Base-by-base conservation (phyloP, 64 coral and sea anemone genomes). In the Pocillopora verrucosa region DNA sequence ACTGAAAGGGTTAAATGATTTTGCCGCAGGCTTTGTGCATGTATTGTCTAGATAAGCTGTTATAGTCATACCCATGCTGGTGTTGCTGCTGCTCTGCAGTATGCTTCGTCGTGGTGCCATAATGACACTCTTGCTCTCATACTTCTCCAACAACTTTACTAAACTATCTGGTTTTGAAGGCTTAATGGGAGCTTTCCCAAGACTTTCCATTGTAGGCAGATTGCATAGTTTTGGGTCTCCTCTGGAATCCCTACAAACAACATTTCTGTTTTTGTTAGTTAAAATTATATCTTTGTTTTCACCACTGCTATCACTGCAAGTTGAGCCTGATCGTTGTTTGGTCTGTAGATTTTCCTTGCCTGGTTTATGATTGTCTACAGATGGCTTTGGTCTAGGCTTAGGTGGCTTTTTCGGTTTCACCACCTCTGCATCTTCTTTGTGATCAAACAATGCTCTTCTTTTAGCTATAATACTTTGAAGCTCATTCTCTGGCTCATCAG, bases 151-250 rank as follows among this genome's bases (percentile, higher is more conserved):
- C 13, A 70, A 24, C 12, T 57, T 72, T 13, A 2, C 12, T 37
- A 85, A 37, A 14, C 41, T 3, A 16, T 72, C 82, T 13, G 24
- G 74, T 92, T 87, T 76, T 19, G 9, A 16, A 16, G 75, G 45
- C 22, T 65, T 80, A 6, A 9, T 0, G 69, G 84, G 90, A 26
- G 68, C 69, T 30, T 79, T 79, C 58, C 90, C 90, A n/a, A 92
- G 45, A 68, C 90, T 92, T 65, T 92, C 72, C 59, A 92, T 67
- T 69, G 90, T 87, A 13, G 90, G 90, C 62, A 92, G 74, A 60
- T 13, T 17, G 5, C 73, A 30, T 19, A 92, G 36, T 34, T 34
- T 92, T 58, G 84, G 90, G 1, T 67, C 76, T 58, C 90, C 90
- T 51, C 15, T 38, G 2, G 65, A 26, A 72, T 73, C 70, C 25